Conservation (phyloP, 2,113 vertebrate species). For the Deroptyus accipitrinus region DNA sequence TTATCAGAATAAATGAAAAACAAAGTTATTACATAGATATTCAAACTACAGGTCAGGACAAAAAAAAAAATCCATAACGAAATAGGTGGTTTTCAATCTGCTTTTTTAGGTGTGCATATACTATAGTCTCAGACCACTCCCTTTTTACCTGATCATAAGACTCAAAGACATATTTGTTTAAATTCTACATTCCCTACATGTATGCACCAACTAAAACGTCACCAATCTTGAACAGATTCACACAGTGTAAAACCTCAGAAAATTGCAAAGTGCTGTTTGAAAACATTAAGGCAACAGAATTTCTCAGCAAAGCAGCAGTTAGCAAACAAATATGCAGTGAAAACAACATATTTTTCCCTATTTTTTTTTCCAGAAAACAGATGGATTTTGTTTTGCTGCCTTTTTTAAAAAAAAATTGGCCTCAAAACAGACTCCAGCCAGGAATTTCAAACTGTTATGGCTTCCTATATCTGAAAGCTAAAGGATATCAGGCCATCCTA, state of each 20-base stretch:
- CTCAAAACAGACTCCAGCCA: not conserved
- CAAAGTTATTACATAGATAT: not conserved
- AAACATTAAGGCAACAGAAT: not conserved
- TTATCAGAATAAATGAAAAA: not conserved
- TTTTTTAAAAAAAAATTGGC: not conserved
- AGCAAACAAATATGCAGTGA: not conserved
- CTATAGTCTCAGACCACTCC: not conserved
- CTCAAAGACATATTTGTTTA: not conserved
- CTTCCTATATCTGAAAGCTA: not conserved
- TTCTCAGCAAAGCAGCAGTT: not conserved
- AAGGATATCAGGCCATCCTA: not conserved
- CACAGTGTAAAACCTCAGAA: not conserved
- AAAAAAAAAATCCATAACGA: not conserved
- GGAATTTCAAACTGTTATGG: not conserved
- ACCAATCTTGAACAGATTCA: not conserved
- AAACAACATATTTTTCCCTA: not conserved
- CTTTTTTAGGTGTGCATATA: not conserved
- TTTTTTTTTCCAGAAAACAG: not conserved
- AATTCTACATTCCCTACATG: not conserved
- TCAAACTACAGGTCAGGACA: not conserved
- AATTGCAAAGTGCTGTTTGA: not conserved
- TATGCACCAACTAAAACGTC: not conserved
- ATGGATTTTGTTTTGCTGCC: not conserved
- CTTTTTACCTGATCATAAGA: not conserved
- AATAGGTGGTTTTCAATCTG: not conserved